Base-by-base conservation (phyloP, 1,140 invertebrate species). In the Babylonia areolata region DNA sequence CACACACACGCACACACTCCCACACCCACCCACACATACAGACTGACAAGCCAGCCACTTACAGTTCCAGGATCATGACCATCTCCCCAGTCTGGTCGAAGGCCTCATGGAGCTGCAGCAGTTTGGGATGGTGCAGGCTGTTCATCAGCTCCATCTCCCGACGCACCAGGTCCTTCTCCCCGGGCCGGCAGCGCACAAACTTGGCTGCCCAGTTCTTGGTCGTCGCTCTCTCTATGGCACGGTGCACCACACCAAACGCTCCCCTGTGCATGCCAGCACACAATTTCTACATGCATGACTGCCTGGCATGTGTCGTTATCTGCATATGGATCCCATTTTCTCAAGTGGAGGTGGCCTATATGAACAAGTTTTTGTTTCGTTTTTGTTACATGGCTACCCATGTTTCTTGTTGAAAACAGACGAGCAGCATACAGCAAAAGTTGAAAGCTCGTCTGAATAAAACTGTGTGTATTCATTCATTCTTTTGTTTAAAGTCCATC, bases 61-160 rank as follows among this genome's bases (percentile, higher is more conserved):
- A 98, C 97, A 99, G 99, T 96, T 99, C 99, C 90, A 99, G 98
- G 87, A 99, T 99, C 33, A 99, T 96, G 58, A 99, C 97, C 98
- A 99, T 99, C 95, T 99, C 99, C 91, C 99, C 98, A 86, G 99
- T 98, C 93, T 99, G 98, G 94, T 99, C 99, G 94, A 99, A 99
- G 0, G 99, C 99, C 93, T 99, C 99, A 92, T 99, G 99, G 0
- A 99, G 95, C 92, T 99, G 99, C 89, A 99, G 98, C 37, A 99
- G 95, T 94, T 99, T 99, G 73, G 97, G 96, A 95, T 99, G 99
- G 94, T 99, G 98, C 1, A 99, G 94, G 92, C 99, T 98, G 94
- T 99, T 99, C 99, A 99, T 99, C 79, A 99, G 98, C 92, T 99
- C 98, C 87, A 99, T 99, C 95, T 99, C 99, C 90, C 99, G 98